Percentiles rank a stretch among this genome's conserved stretches.
Evolutionary conservation across 23 tunicate genomes (phyloP).

Genomic region (Styela clava): DNA sequence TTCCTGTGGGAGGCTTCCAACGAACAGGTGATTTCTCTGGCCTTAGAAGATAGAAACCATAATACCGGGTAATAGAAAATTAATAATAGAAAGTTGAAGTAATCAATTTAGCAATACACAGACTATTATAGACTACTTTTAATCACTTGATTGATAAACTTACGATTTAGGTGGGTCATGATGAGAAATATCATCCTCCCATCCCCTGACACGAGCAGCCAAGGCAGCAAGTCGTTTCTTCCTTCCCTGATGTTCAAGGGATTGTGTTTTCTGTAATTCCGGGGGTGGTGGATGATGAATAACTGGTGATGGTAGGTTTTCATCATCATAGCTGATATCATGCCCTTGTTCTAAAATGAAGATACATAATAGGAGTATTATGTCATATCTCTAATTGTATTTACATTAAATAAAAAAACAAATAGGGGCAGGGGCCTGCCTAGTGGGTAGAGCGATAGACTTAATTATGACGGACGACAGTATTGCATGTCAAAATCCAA

Average conservation of each 20-base stretch:
- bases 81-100: no score
- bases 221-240: slow-evolving; percentile 50
- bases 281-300: slow-evolving; percentile 23
- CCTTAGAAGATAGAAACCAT: not conserved
- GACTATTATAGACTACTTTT: not conserved
- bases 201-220: slow-evolving; percentile 35
- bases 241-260: slow-evolving; percentile 26
- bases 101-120: no score
- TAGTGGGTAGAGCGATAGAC: no score
- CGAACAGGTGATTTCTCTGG: slow-evolving; percentile 4
- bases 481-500: no score
- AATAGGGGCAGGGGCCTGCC: no score
- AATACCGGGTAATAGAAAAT: no score
- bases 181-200: slow-evolving; percentile 40
- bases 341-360: slow-evolving; percentile 35
- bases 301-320: slow-evolving; percentile 38
- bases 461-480: no score
- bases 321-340: slow-evolving; percentile 27
- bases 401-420: not conserved
- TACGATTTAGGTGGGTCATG: slow-evolving; percentile 29
- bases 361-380: not conserved
- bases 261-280: not conserved
- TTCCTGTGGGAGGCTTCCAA: slow-evolving; percentile 25
- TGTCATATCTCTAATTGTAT: no score
- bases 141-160: not conserved